These are phyloP conservation scores for Bungarus multicinctus DNA, from an alignment of 2,113 vertebrate species.

Conservation along the genomic window DNA sequence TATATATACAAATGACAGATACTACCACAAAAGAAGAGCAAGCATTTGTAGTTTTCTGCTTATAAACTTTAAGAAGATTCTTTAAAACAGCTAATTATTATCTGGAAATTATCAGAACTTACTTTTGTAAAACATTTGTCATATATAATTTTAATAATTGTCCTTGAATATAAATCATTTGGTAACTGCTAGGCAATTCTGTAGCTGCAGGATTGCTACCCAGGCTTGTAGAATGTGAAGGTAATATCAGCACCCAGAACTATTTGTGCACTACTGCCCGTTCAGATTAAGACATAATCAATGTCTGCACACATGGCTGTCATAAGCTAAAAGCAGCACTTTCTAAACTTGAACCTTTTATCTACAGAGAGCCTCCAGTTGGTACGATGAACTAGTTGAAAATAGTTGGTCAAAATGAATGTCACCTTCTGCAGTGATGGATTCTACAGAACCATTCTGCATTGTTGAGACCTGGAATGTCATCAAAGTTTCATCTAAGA, in stretches of 20 bases:
- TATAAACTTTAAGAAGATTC: not conserved
- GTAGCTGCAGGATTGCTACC: not conserved
- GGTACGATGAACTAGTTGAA: not conserved
- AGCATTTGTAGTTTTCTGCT: not conserved
- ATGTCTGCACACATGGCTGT: not conserved
- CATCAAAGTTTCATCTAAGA: not conserved
- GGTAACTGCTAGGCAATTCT: not conserved
- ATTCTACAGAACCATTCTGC: not conserved
- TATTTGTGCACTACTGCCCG: not conserved
- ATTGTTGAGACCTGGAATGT: not conserved
- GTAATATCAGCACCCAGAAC: not conserved
- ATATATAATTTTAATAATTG: not conserved
- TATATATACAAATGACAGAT: not conserved
- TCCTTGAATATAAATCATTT: not conserved
- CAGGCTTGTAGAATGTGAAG: not conserved
- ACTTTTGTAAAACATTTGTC: not conserved
- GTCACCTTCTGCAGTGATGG: not conserved
- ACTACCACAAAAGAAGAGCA: not conserved
- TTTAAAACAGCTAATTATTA: not conserved
- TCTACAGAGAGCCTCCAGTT: not conserved
- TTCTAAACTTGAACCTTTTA: not conserved
- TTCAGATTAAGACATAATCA: conserved; percentile 1
- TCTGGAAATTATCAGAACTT: not conserved
- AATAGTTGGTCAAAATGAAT: not conserved
- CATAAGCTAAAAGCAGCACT: not conserved